Evolutionary conservation across 2,797 vertebrate genomes (phyloP).

Genomic region (Lophotriccus pileatus): DNA sequence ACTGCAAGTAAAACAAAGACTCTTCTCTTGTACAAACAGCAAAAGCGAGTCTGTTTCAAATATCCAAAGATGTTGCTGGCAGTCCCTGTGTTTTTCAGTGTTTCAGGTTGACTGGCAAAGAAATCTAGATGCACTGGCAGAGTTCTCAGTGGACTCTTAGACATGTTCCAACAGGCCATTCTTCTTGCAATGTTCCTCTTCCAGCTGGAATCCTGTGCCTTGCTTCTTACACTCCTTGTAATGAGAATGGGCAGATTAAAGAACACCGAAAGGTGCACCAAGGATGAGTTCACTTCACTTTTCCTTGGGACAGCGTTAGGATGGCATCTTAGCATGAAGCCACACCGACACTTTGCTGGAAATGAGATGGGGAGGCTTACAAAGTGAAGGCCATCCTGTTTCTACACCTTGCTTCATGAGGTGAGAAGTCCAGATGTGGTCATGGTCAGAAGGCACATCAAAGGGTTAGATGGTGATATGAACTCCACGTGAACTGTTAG

Average conservation of each 20-base stretch:
- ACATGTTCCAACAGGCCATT: not conserved
- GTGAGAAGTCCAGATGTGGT: not conserved
- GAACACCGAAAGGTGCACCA: not conserved
- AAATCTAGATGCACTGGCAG: not conserved
- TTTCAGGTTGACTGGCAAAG: not conserved
- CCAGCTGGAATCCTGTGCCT: not conserved
- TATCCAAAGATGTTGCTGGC: not conserved
- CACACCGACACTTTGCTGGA: rapidly evolving
- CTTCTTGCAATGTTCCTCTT: not conserved
- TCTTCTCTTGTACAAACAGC: not conserved
- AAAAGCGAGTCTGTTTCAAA: not conserved
- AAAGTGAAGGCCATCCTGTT: not conserved
- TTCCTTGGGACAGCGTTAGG: not conserved
- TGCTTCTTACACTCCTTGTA: not conserved
- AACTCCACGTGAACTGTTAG: not conserved
- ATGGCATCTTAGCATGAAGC: not conserved
- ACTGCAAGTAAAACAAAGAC: not conserved
- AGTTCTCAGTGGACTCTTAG: not conserved
- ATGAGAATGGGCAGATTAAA: not conserved
- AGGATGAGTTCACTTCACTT: not conserved
- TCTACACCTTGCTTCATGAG: not conserved
- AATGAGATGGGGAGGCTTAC: not conserved
- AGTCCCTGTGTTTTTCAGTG: not conserved
- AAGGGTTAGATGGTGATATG: not conserved
- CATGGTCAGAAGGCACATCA: not conserved